Evolutionary conservation across 2,113 vertebrate genomes (phyloP).

Genomic region (Gorilla gorilla): DNA sequence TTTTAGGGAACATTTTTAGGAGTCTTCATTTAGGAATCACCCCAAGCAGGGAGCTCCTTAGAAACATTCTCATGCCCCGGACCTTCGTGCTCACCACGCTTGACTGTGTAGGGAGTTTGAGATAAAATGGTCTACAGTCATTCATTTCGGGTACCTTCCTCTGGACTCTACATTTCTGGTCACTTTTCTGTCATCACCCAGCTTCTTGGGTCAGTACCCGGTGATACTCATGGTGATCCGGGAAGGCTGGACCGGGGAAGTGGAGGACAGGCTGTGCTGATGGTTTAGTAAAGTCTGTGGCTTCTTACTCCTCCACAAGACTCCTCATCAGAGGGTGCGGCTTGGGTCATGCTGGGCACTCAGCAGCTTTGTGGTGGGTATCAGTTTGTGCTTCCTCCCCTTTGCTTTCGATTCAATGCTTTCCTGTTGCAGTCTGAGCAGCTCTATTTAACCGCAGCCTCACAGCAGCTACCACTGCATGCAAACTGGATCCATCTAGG

Average conservation of each 20-base stretch:
- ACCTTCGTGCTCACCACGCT: not conserved
- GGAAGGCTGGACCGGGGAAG: not conserved
- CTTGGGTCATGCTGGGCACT: conserved; percentile 63
- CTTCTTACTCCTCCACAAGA: conserved; percentile 61
- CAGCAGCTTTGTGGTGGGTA: conserved; percentile 76
- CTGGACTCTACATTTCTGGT: not conserved
- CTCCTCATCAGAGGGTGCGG: conserved; percentile 58
- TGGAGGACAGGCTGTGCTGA: not conserved
- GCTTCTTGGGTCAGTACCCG: not conserved
- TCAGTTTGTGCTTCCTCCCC: conserved; percentile 77
- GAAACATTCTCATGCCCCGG: not conserved
- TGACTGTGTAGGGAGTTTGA: not conserved
- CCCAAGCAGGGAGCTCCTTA: not conserved
- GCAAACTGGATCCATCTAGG: not conserved
- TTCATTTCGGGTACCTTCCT: not conserved
- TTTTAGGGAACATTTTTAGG: not conserved
- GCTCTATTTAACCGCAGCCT: conserved; percentile 55
- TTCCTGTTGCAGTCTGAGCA: conserved; percentile 71
- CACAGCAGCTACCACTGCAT: conserved; percentile 30
- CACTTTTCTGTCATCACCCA: not conserved
- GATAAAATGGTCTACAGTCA: not conserved
- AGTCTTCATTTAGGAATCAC: not conserved
- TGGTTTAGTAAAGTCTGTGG: conserved; percentile 58
- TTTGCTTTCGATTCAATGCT: conserved; percentile 76
- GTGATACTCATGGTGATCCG: not conserved